A percentile compares a stretch with the other conserved stretches of the same genome.
phyloP scores from a whole-genome alignment of 2,113 vertebrate species.

The Hippocampus mohnikei region DNA sequence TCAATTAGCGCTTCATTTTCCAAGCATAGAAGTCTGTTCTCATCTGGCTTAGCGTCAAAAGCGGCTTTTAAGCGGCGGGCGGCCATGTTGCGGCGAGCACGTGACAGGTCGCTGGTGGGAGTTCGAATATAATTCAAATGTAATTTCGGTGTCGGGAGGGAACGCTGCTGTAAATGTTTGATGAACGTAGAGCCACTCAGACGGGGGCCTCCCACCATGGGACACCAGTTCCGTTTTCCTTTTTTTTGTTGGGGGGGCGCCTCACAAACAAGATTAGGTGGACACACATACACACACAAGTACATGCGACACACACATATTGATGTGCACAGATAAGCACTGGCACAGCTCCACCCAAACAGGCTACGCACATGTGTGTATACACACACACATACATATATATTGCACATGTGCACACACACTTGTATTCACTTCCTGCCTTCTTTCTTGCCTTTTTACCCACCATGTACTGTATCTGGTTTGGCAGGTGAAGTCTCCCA shows the following conservation, averaged over 20 bases:
- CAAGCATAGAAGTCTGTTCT: neutral
- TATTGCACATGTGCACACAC: neutral
- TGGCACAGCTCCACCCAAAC: too few relatives aligned
- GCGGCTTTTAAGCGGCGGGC: slow-evolving; percentile 48
- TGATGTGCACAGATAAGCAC: too few relatives aligned
- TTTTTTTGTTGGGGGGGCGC: slow-evolving; percentile 2
- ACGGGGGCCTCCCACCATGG: slow-evolving; percentile 14
- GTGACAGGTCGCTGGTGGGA: slow-evolving; percentile 42
- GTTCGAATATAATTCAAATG: slow-evolving; percentile 64
- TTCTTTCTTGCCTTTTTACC: neutral
- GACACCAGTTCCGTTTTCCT: neutral
- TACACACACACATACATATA: neutral
- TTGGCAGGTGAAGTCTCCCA: slow-evolving; percentile 49
- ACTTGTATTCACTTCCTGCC: neutral
- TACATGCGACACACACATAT: slow-evolving; percentile 9
- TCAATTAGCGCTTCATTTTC: neutral
- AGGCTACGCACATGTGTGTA: too few relatives aligned
- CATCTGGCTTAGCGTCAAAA: neutral
- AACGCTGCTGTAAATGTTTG: slow-evolving; percentile 56
- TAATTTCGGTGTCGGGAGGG: slow-evolving; percentile 52
- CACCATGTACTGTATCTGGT: slow-evolving; percentile 26
- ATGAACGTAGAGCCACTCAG: slow-evolving; percentile 48
- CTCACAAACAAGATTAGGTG: slow-evolving; percentile 40
- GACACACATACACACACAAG: neutral
- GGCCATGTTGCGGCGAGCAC: slow-evolving; percentile 42